phyloP scores from a whole-genome alignment of 2,797 vertebrate species.

The Myoxocephalus aenaeus region DNA sequence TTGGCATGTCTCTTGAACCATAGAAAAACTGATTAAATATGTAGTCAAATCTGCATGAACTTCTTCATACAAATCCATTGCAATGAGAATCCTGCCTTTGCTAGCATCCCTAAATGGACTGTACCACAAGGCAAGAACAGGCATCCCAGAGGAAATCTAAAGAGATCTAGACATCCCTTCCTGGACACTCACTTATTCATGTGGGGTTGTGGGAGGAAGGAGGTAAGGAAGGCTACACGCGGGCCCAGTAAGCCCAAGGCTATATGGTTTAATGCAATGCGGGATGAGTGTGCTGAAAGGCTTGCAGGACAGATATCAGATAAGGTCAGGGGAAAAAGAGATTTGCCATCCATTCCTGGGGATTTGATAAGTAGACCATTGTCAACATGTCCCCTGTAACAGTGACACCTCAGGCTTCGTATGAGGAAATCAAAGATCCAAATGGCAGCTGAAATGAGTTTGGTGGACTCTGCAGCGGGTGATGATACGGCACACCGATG shows the following conservation, averaged over 20 bases:
- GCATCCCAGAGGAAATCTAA: slow-evolving; percentile 71
- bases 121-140: slow-evolving; percentile 29
- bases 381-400: slow-evolving; percentile 45
- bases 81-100: slow-evolving; percentile 28
- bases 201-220: slow-evolving; percentile 50
- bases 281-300: slow-evolving; percentile 63
- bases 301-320: slow-evolving; percentile 65
- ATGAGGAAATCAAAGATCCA: slow-evolving; percentile 54
- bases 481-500: neutral
- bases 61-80: slow-evolving; percentile 13
- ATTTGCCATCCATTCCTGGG: slow-evolving; percentile 70
- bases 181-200: slow-evolving; percentile 73
- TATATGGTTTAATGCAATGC: slow-evolving; percentile 64
- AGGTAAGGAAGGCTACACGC: slow-evolving; percentile 32
- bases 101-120: slow-evolving; percentile 56
- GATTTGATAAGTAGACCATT: slow-evolving; percentile 72
- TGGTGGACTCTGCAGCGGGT: slow-evolving; percentile 14
- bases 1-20: slow-evolving; percentile 44
- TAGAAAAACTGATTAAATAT: slow-evolving; percentile 65
- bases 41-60: slow-evolving; percentile 39
- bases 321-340: slow-evolving; percentile 67
- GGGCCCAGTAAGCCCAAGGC: slow-evolving; percentile 57
- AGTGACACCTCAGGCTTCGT: slow-evolving; percentile 54
- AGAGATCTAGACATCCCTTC: slow-evolving; percentile 58
- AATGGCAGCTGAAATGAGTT: slow-evolving; percentile 38